Base-by-base conservation (phyloP, 2,797 vertebrate genomes). In the Botia kubotai region DNA sequence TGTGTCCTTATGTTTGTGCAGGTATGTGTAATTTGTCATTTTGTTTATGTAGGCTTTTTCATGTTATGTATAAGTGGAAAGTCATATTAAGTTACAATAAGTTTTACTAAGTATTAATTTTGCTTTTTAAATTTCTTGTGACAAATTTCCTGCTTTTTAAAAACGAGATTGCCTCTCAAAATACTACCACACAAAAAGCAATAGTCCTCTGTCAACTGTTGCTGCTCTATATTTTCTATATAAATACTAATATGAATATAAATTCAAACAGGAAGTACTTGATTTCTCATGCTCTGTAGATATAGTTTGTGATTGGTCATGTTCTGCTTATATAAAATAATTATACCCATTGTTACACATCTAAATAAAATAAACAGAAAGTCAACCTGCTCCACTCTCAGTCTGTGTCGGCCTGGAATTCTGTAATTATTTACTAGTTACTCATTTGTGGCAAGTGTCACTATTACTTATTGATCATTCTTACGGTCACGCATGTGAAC, bases 291-390 rank as follows among this genome's bases (percentile, higher is more conserved):
- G 60, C 26, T 36, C 43, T 14, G 39, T 33, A 12, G 23, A 66
- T 16, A 21, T 50, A 14, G 36, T 69, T 26, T n/a, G 33, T 77
- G 52, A 29, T 77, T 69, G 17, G 17, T n/a, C 19, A 23, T 48
- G 75, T 58, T 69, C 19, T 29, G 39, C 53, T 69, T 14, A n/a
- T 46, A 33, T n/a, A 19, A 48, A 69, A 69, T 0, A 2, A 6
- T 14, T 69, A 33, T 14, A 69, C 7, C 66, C 33, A 19, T 3
- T 70, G 13, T 19, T 50, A 50, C 55, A 60, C 43, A 70, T 11
- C 23, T 70, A 43, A 70, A 60, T 21, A 6, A 78, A 78, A 78
- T 78, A 78, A 78, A 78, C 55, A 50, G 19, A 33, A 29, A 48
- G 55, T 71, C 67, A 70, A 62, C 55, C 66, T 7, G 26, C 26